These are phyloP conservation scores for Blastobasis lacticolella DNA, from an alignment of 2,888 invertebrate species.

Conservation along the genomic window DNA sequence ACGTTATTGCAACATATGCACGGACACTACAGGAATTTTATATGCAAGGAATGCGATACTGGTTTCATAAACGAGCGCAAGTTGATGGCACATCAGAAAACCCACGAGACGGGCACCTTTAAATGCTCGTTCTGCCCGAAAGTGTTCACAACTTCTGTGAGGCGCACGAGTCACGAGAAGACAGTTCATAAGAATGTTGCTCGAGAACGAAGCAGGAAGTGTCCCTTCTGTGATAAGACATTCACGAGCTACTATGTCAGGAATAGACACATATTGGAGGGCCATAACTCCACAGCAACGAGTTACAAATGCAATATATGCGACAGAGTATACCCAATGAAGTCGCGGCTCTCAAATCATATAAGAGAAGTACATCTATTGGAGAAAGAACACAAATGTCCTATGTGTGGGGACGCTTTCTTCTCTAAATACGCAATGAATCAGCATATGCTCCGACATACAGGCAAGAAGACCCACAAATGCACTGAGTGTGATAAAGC, in stretches of 20 bases:
- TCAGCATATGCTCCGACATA: conserved; percentile 69
- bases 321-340: neutral
- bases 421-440: neutral
- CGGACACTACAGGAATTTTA: conserved; percentile 7
- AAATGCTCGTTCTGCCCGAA: conserved; percentile 15
- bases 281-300: neutral
- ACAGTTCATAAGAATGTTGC: conserved; percentile 10
- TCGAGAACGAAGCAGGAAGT: neutral
- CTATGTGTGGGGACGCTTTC: neutral
- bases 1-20: conserved; percentile 10
- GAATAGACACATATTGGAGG: neutral
- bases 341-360: neutral
- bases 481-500: conserved; percentile 73
- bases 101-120: conserved; percentile 18
- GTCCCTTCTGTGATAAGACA: neutral
- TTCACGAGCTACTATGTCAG: neutral
- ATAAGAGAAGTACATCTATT: neutral
- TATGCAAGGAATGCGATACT: conserved; percentile 1
- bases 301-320: neutral
- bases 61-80: neutral
- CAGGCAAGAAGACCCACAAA: conserved; percentile 68
- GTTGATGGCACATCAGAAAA: neutral
- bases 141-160: neutral
- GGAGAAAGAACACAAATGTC: neutral
- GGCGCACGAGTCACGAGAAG: neutral